Percentiles rank a stretch among this genome's conserved stretches.
Conservation (phyloP, 2,888 invertebrate species). For the Ornithoptera priamus region DNA sequence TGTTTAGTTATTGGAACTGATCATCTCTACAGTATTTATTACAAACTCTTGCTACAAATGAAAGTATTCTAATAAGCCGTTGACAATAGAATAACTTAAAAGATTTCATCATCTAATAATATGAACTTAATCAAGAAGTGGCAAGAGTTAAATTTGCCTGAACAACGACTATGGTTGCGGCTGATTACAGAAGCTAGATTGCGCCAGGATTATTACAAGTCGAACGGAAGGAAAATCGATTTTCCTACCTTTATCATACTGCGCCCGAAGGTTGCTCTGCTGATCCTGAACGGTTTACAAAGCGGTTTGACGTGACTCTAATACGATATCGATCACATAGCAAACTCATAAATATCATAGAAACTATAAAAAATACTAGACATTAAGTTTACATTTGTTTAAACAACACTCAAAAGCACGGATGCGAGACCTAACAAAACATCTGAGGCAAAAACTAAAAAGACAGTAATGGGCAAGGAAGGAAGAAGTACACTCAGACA, state of each 20-base stretch:
- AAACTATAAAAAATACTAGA: no score
- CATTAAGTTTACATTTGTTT: no score
- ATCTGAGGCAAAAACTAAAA: no score
- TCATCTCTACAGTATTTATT: neutral
- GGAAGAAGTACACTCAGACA: no score
- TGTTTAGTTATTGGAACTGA: neutral
- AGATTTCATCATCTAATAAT: no score
- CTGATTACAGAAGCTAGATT: conserved; percentile 43
- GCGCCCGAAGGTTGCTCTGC: conserved; percentile 39
- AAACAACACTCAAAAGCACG: no score
- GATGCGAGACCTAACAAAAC: no score
- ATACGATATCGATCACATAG: conserved; percentile 7
- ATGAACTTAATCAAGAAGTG: no score
- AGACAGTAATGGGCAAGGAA: no score
- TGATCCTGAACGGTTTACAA: conserved; percentile 44
- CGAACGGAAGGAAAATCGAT: conserved; percentile 62
- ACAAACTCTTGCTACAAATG: neutral
- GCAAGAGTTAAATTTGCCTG: no score
- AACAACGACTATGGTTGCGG: conserved; percentile 33
- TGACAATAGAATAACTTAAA: no score
- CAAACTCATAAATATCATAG: neutral
- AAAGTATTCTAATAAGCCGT: neutral
- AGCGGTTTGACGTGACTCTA: conserved; percentile 40
- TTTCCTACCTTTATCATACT: conserved; percentile 54
- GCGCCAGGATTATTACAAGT: conserved; percentile 33